phyloP scores from a whole-genome alignment of 2,113 vertebrate species.

The Lipotes vexillifer region DNA sequence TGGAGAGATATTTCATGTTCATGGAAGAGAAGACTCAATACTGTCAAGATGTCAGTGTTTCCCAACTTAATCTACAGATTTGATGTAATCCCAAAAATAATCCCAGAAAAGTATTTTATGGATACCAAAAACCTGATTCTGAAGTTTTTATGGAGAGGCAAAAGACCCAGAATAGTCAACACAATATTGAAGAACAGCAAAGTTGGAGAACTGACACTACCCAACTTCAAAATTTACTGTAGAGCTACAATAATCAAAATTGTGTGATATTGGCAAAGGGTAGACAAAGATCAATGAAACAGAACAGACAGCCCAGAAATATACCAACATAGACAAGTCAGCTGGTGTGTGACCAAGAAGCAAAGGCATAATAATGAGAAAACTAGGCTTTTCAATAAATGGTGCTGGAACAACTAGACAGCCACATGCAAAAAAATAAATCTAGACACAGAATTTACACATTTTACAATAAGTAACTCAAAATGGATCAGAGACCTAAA shows the following conservation, averaged over 20 bases:
- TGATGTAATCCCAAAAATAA: background rate
- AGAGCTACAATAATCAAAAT: background rate
- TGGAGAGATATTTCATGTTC: background rate
- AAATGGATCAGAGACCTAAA: background rate
- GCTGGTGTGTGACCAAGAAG: background rate
- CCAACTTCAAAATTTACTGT: background rate
- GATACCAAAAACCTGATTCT: background rate
- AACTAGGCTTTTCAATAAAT: background rate
- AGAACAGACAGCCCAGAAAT: background rate
- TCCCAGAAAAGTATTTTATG: background rate
- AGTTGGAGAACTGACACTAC: background rate
- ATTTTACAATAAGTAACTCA: background rate
- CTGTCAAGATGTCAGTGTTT: background rate
- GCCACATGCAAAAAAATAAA: background rate
- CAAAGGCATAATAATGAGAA: background rate
- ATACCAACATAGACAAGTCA: background rate
- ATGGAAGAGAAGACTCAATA: background rate
- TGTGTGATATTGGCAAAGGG: background rate
- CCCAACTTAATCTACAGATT: background rate
- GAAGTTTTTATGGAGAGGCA: background rate
- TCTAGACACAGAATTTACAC: background rate
- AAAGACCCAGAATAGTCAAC: background rate
- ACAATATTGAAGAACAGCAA: too few relatives aligned
- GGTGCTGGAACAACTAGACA: background rate
- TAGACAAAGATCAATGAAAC: background rate